phyloP scores from a whole-genome alignment of 2,797 vertebrate genomes.

The Anniella stebbinsi region DNA sequence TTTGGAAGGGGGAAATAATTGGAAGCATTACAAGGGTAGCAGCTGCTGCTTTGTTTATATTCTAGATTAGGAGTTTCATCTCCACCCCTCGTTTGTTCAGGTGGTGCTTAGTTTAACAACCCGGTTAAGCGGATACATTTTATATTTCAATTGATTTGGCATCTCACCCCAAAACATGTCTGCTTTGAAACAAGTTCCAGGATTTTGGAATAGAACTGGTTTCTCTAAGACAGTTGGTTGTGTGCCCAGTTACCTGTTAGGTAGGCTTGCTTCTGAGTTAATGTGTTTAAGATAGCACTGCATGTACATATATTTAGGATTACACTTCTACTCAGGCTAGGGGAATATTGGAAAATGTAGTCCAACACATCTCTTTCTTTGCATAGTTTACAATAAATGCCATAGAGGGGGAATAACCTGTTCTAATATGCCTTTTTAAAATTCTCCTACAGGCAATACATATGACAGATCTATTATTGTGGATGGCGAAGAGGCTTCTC shows the following conservation, averaged over 20 bases:
- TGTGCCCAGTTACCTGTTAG: neutral
- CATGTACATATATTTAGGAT: neutral
- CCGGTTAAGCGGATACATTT: neutral
- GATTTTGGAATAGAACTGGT: neutral
- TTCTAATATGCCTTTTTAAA: neutral
- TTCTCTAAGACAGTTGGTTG: neutral
- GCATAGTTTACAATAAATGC: neutral
- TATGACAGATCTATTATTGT: conserved; percentile 94
- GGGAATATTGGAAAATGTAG: no score
- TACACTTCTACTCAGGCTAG: no score
- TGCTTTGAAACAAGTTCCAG: neutral
- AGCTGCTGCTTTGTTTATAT: neutral
- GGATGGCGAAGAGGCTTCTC: conserved; percentile 94
- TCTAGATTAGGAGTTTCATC: neutral
- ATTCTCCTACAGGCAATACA: conserved; percentile 85
- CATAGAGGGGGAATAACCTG: no score
- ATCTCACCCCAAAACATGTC: neutral
- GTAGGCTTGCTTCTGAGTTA: neutral
- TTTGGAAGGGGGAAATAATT: neutral
- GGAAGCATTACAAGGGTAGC: neutral
- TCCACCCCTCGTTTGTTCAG: neutral
- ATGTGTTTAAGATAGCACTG: neutral
- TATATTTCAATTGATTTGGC: neutral
- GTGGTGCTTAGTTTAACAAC: neutral
- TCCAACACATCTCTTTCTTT: neutral